phyloP scores from a whole-genome alignment of 37 sponge, comb jelly and placozoan species.

The Theonella swinhoei region DNA sequence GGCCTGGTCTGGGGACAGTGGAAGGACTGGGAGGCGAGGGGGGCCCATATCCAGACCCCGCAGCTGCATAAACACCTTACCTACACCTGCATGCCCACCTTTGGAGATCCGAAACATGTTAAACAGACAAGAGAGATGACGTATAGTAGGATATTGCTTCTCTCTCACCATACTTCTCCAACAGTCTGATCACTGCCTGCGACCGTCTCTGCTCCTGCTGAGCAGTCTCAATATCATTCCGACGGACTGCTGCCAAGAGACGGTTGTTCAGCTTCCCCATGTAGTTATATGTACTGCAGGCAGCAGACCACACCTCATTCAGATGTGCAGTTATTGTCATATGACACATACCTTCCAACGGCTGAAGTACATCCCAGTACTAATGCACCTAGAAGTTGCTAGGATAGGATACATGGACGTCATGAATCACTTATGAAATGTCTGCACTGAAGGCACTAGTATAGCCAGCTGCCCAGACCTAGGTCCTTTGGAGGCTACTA shows the following conservation, averaged over 20 bases:
- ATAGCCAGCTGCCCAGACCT: too few relatives aligned
- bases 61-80: conserved; percentile 56
- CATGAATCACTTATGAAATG: too few relatives aligned
- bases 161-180: conserved; percentile 56
- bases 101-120: background rate
- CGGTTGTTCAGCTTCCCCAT: conserved; percentile 73
- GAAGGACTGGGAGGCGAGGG: conserved; percentile 73
- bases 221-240: conserved; percentile 67
- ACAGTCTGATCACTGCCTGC: conserved; percentile 52
- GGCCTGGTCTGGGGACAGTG: conserved; percentile 41
- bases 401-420: background rate
- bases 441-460: too few relatives aligned
- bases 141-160: too few relatives aligned
- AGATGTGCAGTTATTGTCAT: conserved; percentile 14
- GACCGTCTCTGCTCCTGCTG: conserved; percentile 72
- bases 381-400: conserved; percentile 76
- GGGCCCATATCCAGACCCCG: conserved; percentile 78
- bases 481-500: too few relatives aligned
- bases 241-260: conserved; percentile 55
- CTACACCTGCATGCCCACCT: conserved; percentile 31
- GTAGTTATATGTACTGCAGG: conserved; percentile 75
- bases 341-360: conserved; percentile 62
- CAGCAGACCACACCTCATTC: background rate
- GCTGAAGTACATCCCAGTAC: conserved; percentile 55
- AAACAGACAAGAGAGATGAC: too few relatives aligned